phyloP scores from a whole-genome alignment of 2,888 invertebrate species.

The Sinohyriopsis cumingii region DNA sequence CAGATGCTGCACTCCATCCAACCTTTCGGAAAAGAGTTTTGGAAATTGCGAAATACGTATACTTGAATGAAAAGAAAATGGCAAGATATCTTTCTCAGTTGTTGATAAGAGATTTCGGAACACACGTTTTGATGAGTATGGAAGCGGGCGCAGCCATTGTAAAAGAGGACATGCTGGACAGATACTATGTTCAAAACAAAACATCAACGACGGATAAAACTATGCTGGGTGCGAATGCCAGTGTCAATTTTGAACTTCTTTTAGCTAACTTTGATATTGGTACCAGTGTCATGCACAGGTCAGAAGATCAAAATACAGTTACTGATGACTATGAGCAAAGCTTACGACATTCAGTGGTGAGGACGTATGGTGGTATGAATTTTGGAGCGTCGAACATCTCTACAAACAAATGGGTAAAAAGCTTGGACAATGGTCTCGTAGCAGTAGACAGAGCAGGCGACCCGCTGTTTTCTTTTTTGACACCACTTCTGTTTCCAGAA shows the following conservation, averaged over 20 bases:
- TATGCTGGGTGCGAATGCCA: no score
- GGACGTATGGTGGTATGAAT: no score
- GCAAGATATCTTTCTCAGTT: conserved; percentile 21
- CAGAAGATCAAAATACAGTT: no score
- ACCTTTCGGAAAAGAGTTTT: conserved; percentile 14
- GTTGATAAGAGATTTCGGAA: conserved; percentile 28
- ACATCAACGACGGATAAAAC: no score
- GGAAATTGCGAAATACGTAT: conserved; percentile 19
- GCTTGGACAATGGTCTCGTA: conserved; percentile 13
- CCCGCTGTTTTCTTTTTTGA: conserved; percentile 16
- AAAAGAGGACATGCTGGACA: no score
- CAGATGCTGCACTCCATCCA: conserved; percentile 17
- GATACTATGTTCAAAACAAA: no score
- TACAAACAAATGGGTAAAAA: conserved; percentile 11
- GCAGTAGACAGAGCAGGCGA: conserved; percentile 22
- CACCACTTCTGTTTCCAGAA: conserved; percentile 12
- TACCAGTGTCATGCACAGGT: no score
- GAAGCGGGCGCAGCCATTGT: conserved; percentile 14
- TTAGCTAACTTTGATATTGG: no score
- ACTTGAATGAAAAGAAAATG: conserved; percentile 2
- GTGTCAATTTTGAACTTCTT: no score
- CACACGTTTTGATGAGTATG: conserved; percentile 19
- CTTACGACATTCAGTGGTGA: no score
- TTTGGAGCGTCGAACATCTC: no score
- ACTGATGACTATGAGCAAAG: no score